Conservation (phyloP, 2,888 invertebrate species). For the Drosophila maculinotata region DNA sequence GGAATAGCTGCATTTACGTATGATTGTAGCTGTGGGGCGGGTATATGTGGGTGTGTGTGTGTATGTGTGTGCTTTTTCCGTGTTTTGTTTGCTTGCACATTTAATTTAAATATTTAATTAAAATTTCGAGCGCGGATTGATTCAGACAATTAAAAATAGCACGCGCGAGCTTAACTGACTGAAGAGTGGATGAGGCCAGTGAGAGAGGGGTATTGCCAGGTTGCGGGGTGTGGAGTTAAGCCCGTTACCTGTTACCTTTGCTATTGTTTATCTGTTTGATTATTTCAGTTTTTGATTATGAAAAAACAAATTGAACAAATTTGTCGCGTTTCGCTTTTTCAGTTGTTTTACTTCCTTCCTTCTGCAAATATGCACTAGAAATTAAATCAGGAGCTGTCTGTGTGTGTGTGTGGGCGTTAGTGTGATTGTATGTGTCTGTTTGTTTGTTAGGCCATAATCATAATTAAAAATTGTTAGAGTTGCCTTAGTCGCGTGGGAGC, state of each 20-base stretch:
- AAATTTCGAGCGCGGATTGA: slow-evolving; percentile 78
- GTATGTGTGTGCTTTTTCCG: slow-evolving; percentile 24
- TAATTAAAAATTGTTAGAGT: slow-evolving; percentile 68
- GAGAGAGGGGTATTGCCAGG: too few relatives aligned
- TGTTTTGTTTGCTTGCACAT: slow-evolving; percentile 61
- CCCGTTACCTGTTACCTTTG: slow-evolving; percentile 1
- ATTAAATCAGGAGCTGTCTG: slow-evolving; percentile 40
- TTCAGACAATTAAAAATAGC: slow-evolving; percentile 74
- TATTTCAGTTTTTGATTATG: slow-evolving; percentile 37
- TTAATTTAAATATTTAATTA: slow-evolving; percentile 79
- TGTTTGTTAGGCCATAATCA: slow-evolving; percentile 66
- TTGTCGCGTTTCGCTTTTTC: slow-evolving; percentile 24
- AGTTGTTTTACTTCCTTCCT: not conserved
- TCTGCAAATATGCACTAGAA: slow-evolving; percentile 42
- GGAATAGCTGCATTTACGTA: slow-evolving; percentile 15
- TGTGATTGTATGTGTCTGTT: not conserved
- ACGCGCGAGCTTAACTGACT: slow-evolving; percentile 36
- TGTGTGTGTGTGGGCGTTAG: slow-evolving; percentile 1
- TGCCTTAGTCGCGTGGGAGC: slow-evolving; percentile 8
- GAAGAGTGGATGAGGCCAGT: not conserved
- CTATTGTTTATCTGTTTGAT: slow-evolving; percentile 36
- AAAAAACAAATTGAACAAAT: slow-evolving; percentile 55
- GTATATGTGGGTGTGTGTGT: slow-evolving; percentile 18
- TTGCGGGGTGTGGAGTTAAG: not conserved
- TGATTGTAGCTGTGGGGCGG: not conserved